Evolutionary conservation across 1,140 invertebrate genomes (phyloP), one percentile per base, ranked within the genome.

Genomic region (Matsumurasca onukii): DNA sequence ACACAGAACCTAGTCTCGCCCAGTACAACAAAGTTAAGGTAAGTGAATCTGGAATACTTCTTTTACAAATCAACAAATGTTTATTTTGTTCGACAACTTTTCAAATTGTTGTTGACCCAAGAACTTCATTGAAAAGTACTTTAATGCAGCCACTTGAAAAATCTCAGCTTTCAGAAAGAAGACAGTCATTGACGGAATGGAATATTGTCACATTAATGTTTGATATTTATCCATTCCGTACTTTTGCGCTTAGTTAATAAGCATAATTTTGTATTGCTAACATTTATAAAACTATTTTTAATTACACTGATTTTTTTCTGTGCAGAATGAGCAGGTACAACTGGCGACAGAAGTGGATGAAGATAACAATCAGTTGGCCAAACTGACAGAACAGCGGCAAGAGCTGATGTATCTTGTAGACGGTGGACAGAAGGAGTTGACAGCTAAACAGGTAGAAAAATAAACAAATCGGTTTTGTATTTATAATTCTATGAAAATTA

Each of bases 1-100:
- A 74, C 78, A 9, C 57, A 49, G 0, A 67, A 70, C 45, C 12
- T 72, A 3, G 31, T 72, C 22, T 63, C 55, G 15, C 55, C 1
- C 71, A 72, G 22, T 48, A 48, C 39, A 45, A 65, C 24, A 45
- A 27, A 25, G 62, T 39, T 13, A 65, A 65, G 34, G 62, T 65
- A 20, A 12, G 61, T 13, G 25, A 9, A 9, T 12, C 5, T 55
- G 5, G 12, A 12, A 9, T 55, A 55, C 24, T 45, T 12, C 9
- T 45, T 9, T 45, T 45, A 45, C 9, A 45, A 12, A 45, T 45
- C 17, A 17, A 45, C 17, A 17, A 45, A 45, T 45, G 17, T 45
- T 45, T 12, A 45, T 45, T 45, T 45, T 45, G 9, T 45, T 12
- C 34, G n/a, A 45, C 34, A 12, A 12, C 17, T 9, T 45, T 12